Base-by-base conservation (phyloP, 2,888 invertebrate genomes). In the Cybosia mesomella region DNA sequence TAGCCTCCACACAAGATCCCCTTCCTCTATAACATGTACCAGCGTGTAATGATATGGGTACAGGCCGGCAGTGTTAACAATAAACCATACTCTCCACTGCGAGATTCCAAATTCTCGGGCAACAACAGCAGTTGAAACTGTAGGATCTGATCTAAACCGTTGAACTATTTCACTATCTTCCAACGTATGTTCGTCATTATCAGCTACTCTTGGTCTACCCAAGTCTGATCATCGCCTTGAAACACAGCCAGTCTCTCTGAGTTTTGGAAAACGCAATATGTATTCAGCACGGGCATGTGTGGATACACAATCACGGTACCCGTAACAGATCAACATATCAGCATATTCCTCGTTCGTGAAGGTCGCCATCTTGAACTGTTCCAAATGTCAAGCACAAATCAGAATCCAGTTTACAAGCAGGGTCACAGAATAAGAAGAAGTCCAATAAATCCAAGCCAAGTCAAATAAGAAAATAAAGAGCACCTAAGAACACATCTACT, bases 221-320 rank as follows among this genome's bases (percentile, higher is more conserved):
- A 75, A 11, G 70, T 82, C 79, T 68, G 77, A 70, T 39, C 66
- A 64, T 72, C 72, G 69, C 63, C 75, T 75, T 55, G 64, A 73
- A 74, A 79, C 77, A 61, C 76, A 77, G 73, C 77, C 82, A 74
- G 76, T 80, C 68, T 77, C 78, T 74, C 77, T 67, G 71, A 80
- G 69, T 22, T 21, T 21, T n/a, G 53, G 53, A 21, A 21, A 53
- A 21, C 53, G 53, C 1, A 2, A 2, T 53, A 53, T 53, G 53
- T 53, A 53, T 53, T 53, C 53, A 9, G n/a, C 21, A 21, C 53
- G 53, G 21, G 21, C 53, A 21, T 53, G 53, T 21, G 15, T 1
- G 7, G 53, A 53, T 21, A 53, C 53, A 21, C 53, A 53, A 53
- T 53, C 15, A 21, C 53, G 21, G 53, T 53, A 53, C 21, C 53